Conservation (phyloP, 2,888 invertebrate species). For the Dasypolia templi region DNA sequence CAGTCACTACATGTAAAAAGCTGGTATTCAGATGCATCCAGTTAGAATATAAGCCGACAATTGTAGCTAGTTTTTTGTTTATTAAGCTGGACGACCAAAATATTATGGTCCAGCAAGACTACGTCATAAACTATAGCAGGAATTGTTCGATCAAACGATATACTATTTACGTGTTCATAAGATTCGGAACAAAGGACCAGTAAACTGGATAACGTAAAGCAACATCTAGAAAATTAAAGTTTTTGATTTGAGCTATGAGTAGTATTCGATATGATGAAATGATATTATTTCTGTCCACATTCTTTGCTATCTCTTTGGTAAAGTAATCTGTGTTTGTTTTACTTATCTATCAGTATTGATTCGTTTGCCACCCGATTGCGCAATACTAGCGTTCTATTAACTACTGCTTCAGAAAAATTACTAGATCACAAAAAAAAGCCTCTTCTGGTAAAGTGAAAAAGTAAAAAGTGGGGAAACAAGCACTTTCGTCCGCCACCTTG, state of each 20-base stretch:
- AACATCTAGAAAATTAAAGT: background rate
- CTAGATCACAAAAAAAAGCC: background rate
- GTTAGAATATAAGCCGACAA: too few species aligned
- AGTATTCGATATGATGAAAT: conserved; percentile 16
- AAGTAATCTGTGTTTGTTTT: conserved; percentile 19
- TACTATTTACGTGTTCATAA: background rate
- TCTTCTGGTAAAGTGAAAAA: background rate
- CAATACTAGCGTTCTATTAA: background rate
- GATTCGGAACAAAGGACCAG: background rate
- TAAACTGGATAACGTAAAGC: background rate
- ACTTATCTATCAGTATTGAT: conserved; percentile 44
- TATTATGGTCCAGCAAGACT: too few species aligned
- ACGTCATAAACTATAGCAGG: background rate
- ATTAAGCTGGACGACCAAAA: too few species aligned
- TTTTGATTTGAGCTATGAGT: background rate
- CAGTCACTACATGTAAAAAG: too few species aligned
- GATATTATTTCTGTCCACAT: conserved; percentile 5
- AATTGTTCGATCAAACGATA: background rate
- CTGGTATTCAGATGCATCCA: too few species aligned
- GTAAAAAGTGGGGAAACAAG: too few species aligned
- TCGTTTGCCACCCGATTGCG: background rate
- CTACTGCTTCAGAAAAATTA: background rate
- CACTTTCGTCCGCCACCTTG: background rate
- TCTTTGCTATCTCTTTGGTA: conserved; percentile 11
- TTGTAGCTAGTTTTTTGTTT: too few species aligned